Percentiles rank a stretch among this genome's conserved stretches.
phyloP scores from a whole-genome alignment of 1,140 invertebrate genomes.

The Acyrthosiphon pisum region DNA sequence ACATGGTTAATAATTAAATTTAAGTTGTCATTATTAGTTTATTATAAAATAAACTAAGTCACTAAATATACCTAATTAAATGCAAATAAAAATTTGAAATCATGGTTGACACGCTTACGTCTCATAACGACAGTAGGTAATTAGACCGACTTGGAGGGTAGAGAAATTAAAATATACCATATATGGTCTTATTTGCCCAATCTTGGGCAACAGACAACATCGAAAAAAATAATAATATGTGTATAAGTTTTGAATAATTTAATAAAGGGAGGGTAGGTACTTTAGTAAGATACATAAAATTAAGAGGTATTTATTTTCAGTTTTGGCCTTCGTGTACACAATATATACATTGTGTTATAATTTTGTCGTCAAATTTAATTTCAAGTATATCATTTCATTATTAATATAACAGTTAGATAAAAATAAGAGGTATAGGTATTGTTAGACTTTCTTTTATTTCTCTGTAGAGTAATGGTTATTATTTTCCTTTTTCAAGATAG shows the following conservation, averaged over 20 bases:
- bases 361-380: background rate
- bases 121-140: too few relatives aligned
- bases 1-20: too few relatives aligned
- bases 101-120: too few relatives aligned
- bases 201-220: too few relatives aligned
- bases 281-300: background rate
- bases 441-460: background rate
- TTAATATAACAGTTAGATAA: background rate
- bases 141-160: background rate
- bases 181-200: too few relatives aligned
- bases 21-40: too few relatives aligned
- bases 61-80: too few relatives aligned
- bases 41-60: too few relatives aligned
- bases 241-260: background rate
- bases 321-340: background rate
- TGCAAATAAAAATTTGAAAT: too few relatives aligned
- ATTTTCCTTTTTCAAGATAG: background rate
- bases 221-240: background rate
- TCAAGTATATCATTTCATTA: background rate
- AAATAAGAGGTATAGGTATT: background rate
- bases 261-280: too few relatives aligned
- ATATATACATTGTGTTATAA: background rate
- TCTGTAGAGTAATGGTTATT: background rate
- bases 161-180: background rate
- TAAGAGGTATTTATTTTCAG: background rate